phyloP scores from a whole-genome alignment of 2,888 invertebrate genomes.

The Resseliella maxima region DNA sequence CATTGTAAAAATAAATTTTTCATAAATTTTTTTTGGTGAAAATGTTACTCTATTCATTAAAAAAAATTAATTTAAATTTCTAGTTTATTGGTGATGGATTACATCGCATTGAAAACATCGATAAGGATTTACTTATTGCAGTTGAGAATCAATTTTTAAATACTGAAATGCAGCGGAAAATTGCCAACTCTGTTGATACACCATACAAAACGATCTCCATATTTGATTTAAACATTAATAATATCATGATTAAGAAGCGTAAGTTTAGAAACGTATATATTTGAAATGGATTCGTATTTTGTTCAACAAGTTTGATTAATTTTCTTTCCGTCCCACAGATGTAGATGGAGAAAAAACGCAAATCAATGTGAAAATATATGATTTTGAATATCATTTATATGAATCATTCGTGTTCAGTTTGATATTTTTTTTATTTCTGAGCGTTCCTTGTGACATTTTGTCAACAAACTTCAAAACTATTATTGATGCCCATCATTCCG shows the following conservation, averaged over 20 bases:
- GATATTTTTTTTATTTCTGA: too few relatives aligned
- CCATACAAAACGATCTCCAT: neutral
- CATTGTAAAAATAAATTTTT: neutral
- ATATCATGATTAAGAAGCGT: constrained; percentile 11
- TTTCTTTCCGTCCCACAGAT: too few relatives aligned
- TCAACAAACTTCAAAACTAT: too few relatives aligned
- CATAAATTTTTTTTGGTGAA: neutral
- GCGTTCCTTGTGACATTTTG: too few relatives aligned
- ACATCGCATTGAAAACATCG: neutral
- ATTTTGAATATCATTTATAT: too few relatives aligned
- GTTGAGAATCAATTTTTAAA: neutral
- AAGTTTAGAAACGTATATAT: too few relatives aligned
- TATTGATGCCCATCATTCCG: too few relatives aligned
- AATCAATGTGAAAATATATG: too few relatives aligned
- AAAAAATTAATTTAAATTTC: neutral
- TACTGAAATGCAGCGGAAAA: neutral
- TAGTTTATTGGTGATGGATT: neutral
- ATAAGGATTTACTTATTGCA: neutral
- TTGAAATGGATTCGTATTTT: too few relatives aligned
- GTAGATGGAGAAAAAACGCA: too few relatives aligned
- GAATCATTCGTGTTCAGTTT: too few relatives aligned
- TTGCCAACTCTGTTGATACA: neutral
- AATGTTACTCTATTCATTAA: neutral
- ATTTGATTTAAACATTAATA: neutral
- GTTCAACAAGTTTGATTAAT: too few relatives aligned